phyloP scores from a whole-genome alignment of 2,888 invertebrate genomes.

The Amphiduros pacificus region DNA sequence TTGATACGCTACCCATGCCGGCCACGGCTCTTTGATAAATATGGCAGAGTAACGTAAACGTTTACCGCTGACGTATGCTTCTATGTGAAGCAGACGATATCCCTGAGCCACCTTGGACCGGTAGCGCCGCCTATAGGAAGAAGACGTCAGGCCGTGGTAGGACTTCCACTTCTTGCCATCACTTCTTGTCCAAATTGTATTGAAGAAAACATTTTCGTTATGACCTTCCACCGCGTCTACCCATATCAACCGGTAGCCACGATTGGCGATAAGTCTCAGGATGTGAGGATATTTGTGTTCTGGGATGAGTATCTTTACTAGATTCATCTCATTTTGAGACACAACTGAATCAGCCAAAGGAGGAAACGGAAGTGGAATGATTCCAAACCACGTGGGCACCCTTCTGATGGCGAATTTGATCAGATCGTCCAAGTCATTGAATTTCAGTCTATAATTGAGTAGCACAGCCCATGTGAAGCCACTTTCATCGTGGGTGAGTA shows the following conservation, averaged over 20 bases:
- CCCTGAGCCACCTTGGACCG: constrained; percentile 28
- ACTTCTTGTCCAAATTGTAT: constrained; percentile 37
- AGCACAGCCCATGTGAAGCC: constrained; percentile 48
- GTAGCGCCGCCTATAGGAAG: constrained; percentile 25
- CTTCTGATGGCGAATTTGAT: constrained; percentile 26
- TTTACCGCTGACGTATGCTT: constrained; percentile 26
- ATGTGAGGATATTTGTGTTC: constrained; percentile 24
- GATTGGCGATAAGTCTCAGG: constrained; percentile 13
- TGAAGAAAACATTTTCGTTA: constrained; percentile 33
- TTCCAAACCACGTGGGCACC: constrained; percentile 2
- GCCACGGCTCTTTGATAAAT: constrained; percentile 30
- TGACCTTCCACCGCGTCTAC: constrained; percentile 29
- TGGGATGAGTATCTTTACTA: constrained; percentile 28
- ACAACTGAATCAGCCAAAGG: constrained; percentile 18
- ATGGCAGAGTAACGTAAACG: constrained; percentile 30
- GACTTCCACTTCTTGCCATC: constrained; percentile 24
- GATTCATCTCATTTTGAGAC: constrained; percentile 18
- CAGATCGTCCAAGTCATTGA: constrained; percentile 29
- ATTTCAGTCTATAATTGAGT: constrained; percentile 36
- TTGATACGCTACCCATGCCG: constrained; percentile 29
- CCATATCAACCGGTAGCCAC: constrained; percentile 26
- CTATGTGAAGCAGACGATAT: constrained; percentile 27
- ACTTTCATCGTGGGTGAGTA: constrained; percentile 39
- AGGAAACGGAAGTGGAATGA: background rate
- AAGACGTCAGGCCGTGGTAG: constrained; percentile 26